Conservation (phyloP, 2,797 vertebrate genomes). For the Neostethus bicornis region DNA sequence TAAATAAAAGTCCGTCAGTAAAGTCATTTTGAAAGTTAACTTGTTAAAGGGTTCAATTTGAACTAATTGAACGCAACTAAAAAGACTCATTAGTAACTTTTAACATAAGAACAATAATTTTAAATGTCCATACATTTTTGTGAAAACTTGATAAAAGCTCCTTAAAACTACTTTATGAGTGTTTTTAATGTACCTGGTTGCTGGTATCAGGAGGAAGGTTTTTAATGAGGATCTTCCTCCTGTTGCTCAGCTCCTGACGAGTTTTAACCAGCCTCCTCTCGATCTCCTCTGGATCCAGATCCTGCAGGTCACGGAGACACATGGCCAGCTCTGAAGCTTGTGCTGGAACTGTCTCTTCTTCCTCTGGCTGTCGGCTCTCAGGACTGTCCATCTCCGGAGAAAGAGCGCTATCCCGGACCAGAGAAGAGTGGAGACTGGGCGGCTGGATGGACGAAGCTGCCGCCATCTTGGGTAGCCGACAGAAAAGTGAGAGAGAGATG, state of each 20-base stretch:
- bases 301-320: slow-evolving; percentile 75
- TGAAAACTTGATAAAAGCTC: not conserved
- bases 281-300: slow-evolving; percentile 85
- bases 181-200: slow-evolving; percentile 89
- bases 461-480: slow-evolving; percentile 84
- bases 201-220: slow-evolving; percentile 92
- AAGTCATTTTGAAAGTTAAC: slow-evolving; percentile 4
- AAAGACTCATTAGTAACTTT: not conserved
- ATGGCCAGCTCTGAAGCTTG: slow-evolving; percentile 66
- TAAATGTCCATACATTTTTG: too few relatives aligned
- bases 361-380: slow-evolving; percentile 74
- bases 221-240: slow-evolving; percentile 93
- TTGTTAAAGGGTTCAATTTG: not conserved
- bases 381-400: slow-evolving; percentile 73
- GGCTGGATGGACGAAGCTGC: slow-evolving; percentile 85
- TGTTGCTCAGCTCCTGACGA: slow-evolving; percentile 90
- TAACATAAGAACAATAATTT: too few relatives aligned
- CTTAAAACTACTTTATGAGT: slow-evolving; percentile 13
- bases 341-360: slow-evolving; percentile 65
- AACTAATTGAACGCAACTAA: not conserved
- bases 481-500: slow-evolving; percentile 62
- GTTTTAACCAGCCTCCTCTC: slow-evolving; percentile 86
- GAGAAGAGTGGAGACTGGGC: slow-evolving; percentile 76
- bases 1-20: too few relatives aligned
- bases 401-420: slow-evolving; percentile 73